Base-by-base conservation (phyloP, 2,888 invertebrate genomes). In the Tetramorium bicarinatum region DNA sequence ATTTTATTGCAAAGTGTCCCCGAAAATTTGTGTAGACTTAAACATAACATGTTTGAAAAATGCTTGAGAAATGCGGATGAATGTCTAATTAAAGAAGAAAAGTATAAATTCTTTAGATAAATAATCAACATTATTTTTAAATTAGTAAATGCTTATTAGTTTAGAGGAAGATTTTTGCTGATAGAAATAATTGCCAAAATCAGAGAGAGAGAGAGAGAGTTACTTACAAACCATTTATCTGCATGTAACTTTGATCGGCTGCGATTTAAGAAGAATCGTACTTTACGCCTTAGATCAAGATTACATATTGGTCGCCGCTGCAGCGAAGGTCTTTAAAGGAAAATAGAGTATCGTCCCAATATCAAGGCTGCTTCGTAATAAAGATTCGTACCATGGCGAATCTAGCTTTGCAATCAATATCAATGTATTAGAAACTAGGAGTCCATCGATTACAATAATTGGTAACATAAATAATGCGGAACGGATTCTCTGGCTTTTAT, bases 331-430 rank as follows among this genome's bases (percentile, higher is more conserved):
- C 86, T 88, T 90, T 90, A 86, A 89, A 87, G 85, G 86, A 90
- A 91, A 91, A 87, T 90, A 86, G 86, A 91, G 90, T 91, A 88
- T 84, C 82, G 84, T 77, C 84, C 84, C 66, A 79, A 84, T 88
- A 90, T 89, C 90, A 90, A 87, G 90, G 91, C 82, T 87, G 83
- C 62, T 47, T 72, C 77, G 87, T 83, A 85, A 85, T 87, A 86
- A 86, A 89, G 87, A 87, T 88, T 87, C 85, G 79, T 76, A 83
- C 34, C 61, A 69, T 74, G 62, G 64, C 83, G 85, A 91, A 87
- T 86, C 85, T 84, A 77, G 84, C 74, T 84, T 87, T 54, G 82
- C 84, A 85, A 90, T 89, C 89, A 74, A 89, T 89, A 89, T 89
- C 87, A 87, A 89, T 82, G 86, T 83, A 83, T 85, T 79, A 18